phyloP scores from a whole-genome alignment of 2,888 invertebrate genomes.

The Scrobipalpa atriplicella region DNA sequence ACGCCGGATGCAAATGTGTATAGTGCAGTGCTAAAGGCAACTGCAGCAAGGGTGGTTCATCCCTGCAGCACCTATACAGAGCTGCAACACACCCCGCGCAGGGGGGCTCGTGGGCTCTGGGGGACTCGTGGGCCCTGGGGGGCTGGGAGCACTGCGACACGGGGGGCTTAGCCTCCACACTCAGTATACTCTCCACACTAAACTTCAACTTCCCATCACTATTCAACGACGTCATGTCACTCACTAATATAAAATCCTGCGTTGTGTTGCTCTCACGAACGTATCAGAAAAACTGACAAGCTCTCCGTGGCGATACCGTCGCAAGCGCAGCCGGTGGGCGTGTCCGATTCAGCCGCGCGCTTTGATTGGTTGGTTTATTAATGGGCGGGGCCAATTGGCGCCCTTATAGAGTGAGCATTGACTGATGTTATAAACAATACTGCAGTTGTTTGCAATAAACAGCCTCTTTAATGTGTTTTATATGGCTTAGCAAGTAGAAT shows the following conservation, averaged over 20 bases:
- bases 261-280: conserved; percentile 53
- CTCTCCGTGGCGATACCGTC: conserved; percentile 51
- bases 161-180: conserved; percentile 51
- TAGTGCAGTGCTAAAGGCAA: conserved; percentile 67
- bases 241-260: conserved; percentile 31
- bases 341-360: conserved; percentile 50
- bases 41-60: conserved; percentile 69
- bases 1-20: conserved; percentile 72
- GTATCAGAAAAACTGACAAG: conserved; percentile 70
- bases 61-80: conserved; percentile 84
- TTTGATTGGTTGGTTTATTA: conserved; percentile 56
- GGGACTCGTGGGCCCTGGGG: conserved; percentile 43
- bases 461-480: conserved; percentile 76
- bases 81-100: conserved; percentile 86
- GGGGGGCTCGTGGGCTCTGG: conserved; percentile 64
- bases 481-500: conserved; percentile 72
- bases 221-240: conserved; percentile 65
- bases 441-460: conserved; percentile 79
- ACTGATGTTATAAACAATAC: conserved; percentile 70
- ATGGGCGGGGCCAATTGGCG: conserved; percentile 58
- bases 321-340: conserved; percentile 70
- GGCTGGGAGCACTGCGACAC: conserved; percentile 34
- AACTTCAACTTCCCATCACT: conserved; percentile 84
- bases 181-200: conserved; percentile 87
- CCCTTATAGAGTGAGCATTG: conserved; percentile 70